These are phyloP conservation scores for Tachysurus fulvidraco DNA, from an alignment of 2,113 vertebrate species.

Conservation along the genomic window DNA sequence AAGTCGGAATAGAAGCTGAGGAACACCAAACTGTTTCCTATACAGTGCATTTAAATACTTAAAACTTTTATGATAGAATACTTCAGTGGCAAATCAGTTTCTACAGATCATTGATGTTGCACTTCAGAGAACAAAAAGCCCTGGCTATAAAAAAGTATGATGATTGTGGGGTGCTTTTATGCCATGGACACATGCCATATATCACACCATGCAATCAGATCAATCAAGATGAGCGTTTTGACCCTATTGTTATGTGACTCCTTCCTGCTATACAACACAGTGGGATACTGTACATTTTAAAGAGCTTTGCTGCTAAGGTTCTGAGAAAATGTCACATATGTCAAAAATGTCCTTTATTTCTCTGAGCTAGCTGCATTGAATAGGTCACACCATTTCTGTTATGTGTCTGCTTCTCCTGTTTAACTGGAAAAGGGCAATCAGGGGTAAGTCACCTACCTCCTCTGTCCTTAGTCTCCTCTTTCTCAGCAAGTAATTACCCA, in stretches of 20 bases:
- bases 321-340: neutral
- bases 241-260: neutral
- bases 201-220: neutral
- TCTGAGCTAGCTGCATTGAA: neutral
- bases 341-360: neutral
- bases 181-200: neutral
- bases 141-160: neutral
- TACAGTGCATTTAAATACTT: neutral
- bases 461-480: slow-evolving; percentile 8
- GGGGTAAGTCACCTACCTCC: slow-evolving; percentile 3
- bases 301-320: neutral
- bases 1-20: neutral
- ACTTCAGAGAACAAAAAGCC: slow-evolving; percentile 6
- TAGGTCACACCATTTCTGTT: slow-evolving; percentile 31
- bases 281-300: slow-evolving; percentile 2
- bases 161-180: neutral
- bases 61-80: neutral
- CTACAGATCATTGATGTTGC: neutral
- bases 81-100: neutral
- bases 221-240: slow-evolving; percentile 3
- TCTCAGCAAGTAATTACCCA: slow-evolving; percentile 43
- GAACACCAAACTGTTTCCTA: too few species aligned
- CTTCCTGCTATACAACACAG: neutral
- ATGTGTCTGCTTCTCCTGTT: slow-evolving; percentile 33
- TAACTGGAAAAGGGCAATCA: slow-evolving; percentile 23